phyloP scores from a whole-genome alignment of 2,888 invertebrate species.

The Petrophora chlorosata region DNA sequence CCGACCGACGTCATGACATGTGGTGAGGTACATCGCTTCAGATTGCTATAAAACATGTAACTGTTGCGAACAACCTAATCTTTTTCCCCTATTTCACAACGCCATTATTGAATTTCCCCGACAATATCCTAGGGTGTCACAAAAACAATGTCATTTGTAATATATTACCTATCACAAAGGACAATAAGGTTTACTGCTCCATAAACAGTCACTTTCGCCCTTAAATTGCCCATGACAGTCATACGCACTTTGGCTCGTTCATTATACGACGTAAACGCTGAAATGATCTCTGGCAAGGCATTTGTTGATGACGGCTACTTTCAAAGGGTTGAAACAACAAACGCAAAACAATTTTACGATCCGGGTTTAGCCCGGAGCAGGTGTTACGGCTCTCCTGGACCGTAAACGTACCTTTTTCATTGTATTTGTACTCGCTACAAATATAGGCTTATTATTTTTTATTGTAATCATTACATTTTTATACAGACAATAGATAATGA shows the following conservation, averaged over 20 bases:
- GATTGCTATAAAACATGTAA: too few species aligned
- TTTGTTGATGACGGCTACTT: conserved; percentile 34
- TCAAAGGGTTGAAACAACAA: conserved; percentile 35
- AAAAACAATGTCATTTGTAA: conserved; percentile 13
- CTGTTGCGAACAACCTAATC: too few species aligned
- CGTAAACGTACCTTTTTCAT: conserved; percentile 32
- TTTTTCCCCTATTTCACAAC: background rate
- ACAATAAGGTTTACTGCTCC: conserved; percentile 25
- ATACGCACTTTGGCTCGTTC: conserved; percentile 12
- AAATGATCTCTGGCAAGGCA: conserved; percentile 23
- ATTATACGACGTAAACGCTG: conserved; percentile 17
- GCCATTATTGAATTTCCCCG: background rate
- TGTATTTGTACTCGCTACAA: conserved; percentile 35
- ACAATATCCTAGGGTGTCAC: background rate
- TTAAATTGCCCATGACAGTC: conserved; percentile 27
- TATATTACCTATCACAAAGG: conserved; percentile 20
- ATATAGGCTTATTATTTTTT: conserved; percentile 40
- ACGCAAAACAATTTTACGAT: conserved; percentile 40
- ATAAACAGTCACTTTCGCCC: conserved; percentile 32
- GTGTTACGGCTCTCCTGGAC: conserved; percentile 29
- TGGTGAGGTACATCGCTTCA: too few species aligned
- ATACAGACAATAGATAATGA: conserved; percentile 27
- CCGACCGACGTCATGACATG: too few species aligned
- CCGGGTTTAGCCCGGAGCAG: conserved; percentile 34
- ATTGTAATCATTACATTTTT: conserved; percentile 32